phyloP scores from a whole-genome alignment of 2,888 invertebrate species.

The Pseudococcus longispinus region DNA sequence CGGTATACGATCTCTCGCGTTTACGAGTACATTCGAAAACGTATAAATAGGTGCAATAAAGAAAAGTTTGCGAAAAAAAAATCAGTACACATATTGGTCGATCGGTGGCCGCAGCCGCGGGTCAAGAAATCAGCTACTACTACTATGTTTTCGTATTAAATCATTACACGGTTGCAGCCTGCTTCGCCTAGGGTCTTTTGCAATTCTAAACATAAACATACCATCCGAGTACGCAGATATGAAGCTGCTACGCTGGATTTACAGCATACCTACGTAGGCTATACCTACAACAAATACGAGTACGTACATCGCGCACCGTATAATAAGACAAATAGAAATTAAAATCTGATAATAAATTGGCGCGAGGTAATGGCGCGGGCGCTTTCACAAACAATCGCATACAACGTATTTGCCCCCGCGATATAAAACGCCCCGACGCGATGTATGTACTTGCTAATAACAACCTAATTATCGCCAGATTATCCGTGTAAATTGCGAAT shows the following conservation, averaged over 20 bases:
- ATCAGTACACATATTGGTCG: not conserved
- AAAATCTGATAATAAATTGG: conserved; percentile 24
- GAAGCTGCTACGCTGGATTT: not conserved
- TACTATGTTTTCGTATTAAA: conserved; percentile 25
- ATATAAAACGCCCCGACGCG: not conserved
- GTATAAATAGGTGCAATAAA: conserved; percentile 6
- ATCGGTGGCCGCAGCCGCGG: not conserved
- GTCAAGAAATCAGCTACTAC: conserved; percentile 5
- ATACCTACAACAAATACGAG: not conserved
- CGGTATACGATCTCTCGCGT: not conserved
- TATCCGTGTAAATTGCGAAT: not conserved
- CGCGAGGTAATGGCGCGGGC: not conserved
- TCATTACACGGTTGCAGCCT: conserved; percentile 23
- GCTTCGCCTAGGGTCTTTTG: not conserved
- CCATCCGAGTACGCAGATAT: not conserved
- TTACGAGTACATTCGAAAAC: conserved; percentile 2
- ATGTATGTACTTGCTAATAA: not conserved
- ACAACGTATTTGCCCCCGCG: not conserved
- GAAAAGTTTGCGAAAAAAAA: conserved; percentile 39
- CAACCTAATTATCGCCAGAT: conserved; percentile 9
- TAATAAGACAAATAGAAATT: conserved; percentile 6
- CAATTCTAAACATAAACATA: not conserved
- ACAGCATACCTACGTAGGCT: not conserved
- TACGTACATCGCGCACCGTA: not conserved
- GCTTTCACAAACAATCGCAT: conserved; percentile 18